These are phyloP conservation scores for Calycopis cecrops DNA, from an alignment of 1,140 invertebrate species.

Conservation along the genomic window DNA sequence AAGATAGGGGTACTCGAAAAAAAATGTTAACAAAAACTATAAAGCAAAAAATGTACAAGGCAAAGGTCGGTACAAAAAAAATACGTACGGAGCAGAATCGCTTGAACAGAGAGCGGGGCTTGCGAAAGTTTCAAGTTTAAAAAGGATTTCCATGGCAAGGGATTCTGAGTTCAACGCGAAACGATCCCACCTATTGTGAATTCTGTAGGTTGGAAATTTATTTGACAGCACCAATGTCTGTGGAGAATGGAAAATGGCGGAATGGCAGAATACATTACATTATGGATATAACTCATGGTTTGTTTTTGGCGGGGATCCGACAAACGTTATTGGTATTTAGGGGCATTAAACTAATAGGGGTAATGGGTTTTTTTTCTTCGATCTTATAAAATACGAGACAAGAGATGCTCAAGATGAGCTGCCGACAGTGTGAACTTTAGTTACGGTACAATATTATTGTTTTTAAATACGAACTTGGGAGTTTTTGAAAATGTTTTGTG, in stretches of 20 bases:
- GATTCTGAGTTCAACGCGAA: constrained; percentile 50
- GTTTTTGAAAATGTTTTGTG: background rate
- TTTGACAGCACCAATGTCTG: constrained; percentile 69
- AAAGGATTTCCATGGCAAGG: constrained; percentile 38
- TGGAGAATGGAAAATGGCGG: constrained; percentile 73
- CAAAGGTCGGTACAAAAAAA: constrained; percentile 63
- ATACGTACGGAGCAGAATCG: constrained; percentile 45
- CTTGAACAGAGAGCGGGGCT: constrained; percentile 29
- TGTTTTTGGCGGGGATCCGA: constrained; percentile 72
- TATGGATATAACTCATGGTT: constrained; percentile 71
- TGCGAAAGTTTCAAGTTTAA: constrained; percentile 37
- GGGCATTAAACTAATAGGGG: constrained; percentile 64
- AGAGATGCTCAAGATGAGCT: constrained; percentile 39
- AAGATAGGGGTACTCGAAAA: constrained; percentile 61
- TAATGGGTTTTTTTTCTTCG: constrained; percentile 51
- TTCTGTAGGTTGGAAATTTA: constrained; percentile 69
- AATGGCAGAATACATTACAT: constrained; percentile 66
- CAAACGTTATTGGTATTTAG: constrained; percentile 74
- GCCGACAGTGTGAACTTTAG: constrained; percentile 56
- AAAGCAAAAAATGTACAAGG: constrained; percentile 58
- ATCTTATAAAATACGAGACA: constrained; percentile 57
- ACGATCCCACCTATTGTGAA: constrained; percentile 69
- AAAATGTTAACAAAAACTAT: constrained; percentile 35
- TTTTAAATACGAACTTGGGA: constrained; percentile 29
- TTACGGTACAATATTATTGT: constrained; percentile 59